phyloP scores from a whole-genome alignment of 1,140 invertebrate species.

The Microplitis mediator region DNA sequence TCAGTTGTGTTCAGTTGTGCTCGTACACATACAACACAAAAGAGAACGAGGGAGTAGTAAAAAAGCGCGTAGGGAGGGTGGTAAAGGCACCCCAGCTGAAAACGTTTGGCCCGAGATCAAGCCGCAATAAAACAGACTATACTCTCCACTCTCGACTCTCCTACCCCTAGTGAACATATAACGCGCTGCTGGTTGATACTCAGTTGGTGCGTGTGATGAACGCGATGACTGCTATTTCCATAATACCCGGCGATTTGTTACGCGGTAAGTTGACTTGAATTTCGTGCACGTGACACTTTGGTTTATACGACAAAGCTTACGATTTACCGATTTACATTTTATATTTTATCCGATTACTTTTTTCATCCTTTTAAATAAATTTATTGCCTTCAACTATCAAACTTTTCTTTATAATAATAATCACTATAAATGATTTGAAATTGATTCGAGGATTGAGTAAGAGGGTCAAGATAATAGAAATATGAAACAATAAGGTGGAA shows the following conservation, averaged over 20 bases:
- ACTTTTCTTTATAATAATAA: neutral
- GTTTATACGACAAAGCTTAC: neutral
- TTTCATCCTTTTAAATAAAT: neutral
- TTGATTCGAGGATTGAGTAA: neutral
- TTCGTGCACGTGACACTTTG: constrained; percentile 1
- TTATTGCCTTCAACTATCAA: neutral
- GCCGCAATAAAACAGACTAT: constrained; percentile 4
- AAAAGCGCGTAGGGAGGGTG: neutral
- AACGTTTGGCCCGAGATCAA: constrained; percentile 1
- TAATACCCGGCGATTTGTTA: constrained; percentile 9
- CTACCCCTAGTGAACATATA: too few relatives aligned
- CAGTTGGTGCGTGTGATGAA: neutral
- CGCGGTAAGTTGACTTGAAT: constrained; percentile 7
- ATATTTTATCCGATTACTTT: neutral
- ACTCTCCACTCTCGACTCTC: neutral
- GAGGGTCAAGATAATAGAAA: neutral
- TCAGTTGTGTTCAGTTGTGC: too few relatives aligned
- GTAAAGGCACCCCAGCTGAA: neutral
- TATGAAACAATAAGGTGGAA: neutral
- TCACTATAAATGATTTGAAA: neutral
- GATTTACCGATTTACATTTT: neutral
- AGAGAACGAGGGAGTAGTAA: neutral
- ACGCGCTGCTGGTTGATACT: neutral
- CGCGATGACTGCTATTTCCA: constrained; percentile 1
- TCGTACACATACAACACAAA: neutral